Conservation (phyloP, 2,888 invertebrate species). For the Ophion ellenae region DNA sequence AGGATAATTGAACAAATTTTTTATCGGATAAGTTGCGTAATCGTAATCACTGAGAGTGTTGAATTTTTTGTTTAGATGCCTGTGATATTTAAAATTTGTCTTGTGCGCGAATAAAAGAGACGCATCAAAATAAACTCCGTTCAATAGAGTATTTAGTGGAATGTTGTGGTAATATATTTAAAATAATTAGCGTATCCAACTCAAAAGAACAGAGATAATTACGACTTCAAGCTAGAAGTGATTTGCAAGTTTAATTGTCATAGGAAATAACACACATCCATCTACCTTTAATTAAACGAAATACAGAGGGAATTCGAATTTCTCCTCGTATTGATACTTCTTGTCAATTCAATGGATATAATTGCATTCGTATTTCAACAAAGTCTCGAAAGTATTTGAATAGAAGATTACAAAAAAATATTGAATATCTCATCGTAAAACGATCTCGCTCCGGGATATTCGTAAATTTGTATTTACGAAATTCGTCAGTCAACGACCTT, state of each 20-base stretch:
- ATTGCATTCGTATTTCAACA: background rate
- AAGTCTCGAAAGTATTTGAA: background rate
- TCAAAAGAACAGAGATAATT: background rate
- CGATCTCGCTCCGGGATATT: background rate
- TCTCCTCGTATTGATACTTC: no score
- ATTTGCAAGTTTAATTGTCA: no score
- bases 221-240: no score
- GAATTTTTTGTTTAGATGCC: background rate
- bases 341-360: background rate
- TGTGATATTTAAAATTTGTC: background rate
- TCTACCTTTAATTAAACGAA: no score
- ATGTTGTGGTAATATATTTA: background rate
- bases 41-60: background rate
- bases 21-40: background rate
- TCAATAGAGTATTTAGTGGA: background rate
- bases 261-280: no score
- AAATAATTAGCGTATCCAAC: background rate
- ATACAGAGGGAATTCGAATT: no score
- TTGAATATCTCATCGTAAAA: background rate
- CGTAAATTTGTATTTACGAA: background rate
- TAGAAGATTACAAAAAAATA: background rate
- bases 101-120: background rate
- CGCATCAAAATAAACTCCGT: background rate
- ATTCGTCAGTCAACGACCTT: constrained; percentile 8
- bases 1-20: background rate